phyloP scores from a whole-genome alignment of 2,888 invertebrate species.

The Epiblema foenella region DNA sequence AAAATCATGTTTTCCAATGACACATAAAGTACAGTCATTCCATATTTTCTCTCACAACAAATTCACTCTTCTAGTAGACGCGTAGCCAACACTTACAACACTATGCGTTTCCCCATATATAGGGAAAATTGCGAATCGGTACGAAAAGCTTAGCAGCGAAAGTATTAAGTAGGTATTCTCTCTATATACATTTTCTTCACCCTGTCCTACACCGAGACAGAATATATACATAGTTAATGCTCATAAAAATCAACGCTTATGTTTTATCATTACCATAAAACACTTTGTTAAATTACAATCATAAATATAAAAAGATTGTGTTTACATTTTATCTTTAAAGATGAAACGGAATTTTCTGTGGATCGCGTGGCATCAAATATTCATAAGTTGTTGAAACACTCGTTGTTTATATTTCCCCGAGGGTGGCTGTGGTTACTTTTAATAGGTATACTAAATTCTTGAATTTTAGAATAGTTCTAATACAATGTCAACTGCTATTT shows the following conservation, averaged over 20 bases:
- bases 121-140: too few relatives aligned
- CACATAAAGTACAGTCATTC: too few relatives aligned
- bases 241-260: slow-evolving; percentile 8
- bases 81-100: too few relatives aligned
- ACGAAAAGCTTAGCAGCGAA: too few relatives aligned
- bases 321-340: slow-evolving; percentile 15
- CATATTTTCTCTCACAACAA: too few relatives aligned
- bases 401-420: slow-evolving; percentile 9
- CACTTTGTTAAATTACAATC: slow-evolving; percentile 2
- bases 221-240: slow-evolving; percentile 9
- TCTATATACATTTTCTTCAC: neutral
- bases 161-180: neutral
- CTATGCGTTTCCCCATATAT: too few relatives aligned
- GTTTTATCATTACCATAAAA: slow-evolving; percentile 18
- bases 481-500: neutral
- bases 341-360: neutral
- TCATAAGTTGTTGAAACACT: slow-evolving; percentile 18
- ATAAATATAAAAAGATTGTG: slow-evolving; percentile 11
- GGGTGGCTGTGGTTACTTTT: neutral
- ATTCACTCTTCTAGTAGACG: too few relatives aligned
- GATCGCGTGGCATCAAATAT: slow-evolving; percentile 25
- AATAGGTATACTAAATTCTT: slow-evolving; percentile 18
- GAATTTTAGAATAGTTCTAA: neutral
- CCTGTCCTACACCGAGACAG: neutral
- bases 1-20: too few relatives aligned